Evolutionary conservation across 2,797 vertebrate genomes (phyloP).

Genomic region (Petrocephalus sullivani): DNA sequence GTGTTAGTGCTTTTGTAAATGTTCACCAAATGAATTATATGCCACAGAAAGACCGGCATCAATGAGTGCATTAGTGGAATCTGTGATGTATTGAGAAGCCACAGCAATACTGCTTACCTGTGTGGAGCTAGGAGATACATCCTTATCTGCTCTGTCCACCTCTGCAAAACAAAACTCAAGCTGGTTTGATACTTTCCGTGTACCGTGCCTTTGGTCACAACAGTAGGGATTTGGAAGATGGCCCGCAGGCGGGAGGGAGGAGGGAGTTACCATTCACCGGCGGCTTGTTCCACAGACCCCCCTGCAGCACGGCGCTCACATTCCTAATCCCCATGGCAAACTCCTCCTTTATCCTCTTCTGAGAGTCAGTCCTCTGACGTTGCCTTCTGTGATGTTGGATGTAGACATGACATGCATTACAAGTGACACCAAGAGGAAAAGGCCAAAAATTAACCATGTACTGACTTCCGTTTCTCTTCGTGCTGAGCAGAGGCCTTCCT

Average conservation of each 20-base stretch:
- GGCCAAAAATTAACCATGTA: not conserved
- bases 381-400: constrained; percentile 5
- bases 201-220: not conserved
- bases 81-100: not conserved
- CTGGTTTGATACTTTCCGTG: not conserved
- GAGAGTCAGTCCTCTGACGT: constrained; percentile 42
- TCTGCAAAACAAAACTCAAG: constrained; percentile 32
- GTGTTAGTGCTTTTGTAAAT: not conserved
- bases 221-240: not conserved
- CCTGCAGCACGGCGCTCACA: constrained; percentile 43
- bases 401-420: not conserved
- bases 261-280: constrained; percentile 36
- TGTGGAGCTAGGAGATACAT: constrained; percentile 20
- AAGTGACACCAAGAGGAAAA: not conserved
- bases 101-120: not conserved
- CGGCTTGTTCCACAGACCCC: constrained; percentile 43
- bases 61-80: not conserved
- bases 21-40: not conserved
- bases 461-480: constrained; percentile 30
- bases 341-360: constrained; percentile 39
- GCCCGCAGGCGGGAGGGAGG: not conserved
- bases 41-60: not conserved
- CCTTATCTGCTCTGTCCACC: constrained; percentile 24
- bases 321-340: constrained; percentile 59
- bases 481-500: constrained; percentile 23